These are phyloP conservation scores for Corythoichthys intestinalis DNA, from an alignment of 2,113 vertebrate genomes.

Conservation along the genomic window DNA sequence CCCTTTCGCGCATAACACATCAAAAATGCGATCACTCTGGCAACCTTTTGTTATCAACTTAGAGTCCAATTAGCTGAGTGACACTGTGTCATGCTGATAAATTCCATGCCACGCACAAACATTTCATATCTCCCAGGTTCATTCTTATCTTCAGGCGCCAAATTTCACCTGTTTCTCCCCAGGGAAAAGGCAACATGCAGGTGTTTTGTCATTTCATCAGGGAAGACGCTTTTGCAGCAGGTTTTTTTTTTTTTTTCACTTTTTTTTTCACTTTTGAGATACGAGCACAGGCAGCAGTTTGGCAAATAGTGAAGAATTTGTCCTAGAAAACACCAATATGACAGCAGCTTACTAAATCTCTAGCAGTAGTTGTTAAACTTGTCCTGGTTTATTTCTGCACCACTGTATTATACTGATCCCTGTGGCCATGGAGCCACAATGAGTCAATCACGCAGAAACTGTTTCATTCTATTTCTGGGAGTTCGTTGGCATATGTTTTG, in stretches of 20 bases:
- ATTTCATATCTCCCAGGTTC: constrained; percentile 11
- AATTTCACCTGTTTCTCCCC: constrained; percentile 9
- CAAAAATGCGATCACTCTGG: constrained; percentile 33
- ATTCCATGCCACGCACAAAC: constrained; percentile 28
- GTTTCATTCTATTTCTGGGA: too few relatives aligned
- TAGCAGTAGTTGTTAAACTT: too few relatives aligned
- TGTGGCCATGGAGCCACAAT: too few relatives aligned
- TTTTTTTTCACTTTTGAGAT: background rate
- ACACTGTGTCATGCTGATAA: constrained; percentile 48
- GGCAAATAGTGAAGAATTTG: too few relatives aligned
- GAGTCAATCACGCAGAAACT: too few relatives aligned
- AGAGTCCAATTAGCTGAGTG: constrained; percentile 43
- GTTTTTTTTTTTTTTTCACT: background rate
- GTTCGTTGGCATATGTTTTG: too few relatives aligned
- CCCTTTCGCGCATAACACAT: constrained; percentile 19
- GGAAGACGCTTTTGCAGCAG: background rate
- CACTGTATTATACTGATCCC: too few relatives aligned
- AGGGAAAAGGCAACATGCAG: background rate
- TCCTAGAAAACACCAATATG: too few relatives aligned
- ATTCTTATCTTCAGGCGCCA: constrained; percentile 27
- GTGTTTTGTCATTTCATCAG: constrained; percentile 8
- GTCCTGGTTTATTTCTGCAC: too few relatives aligned
- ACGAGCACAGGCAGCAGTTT: too few relatives aligned
- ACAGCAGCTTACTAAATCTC: too few relatives aligned
- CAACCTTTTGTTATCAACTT: constrained; percentile 45